Evolutionary conservation across 2,797 vertebrate species (phyloP).

Genomic region (Todus mexicanus): DNA sequence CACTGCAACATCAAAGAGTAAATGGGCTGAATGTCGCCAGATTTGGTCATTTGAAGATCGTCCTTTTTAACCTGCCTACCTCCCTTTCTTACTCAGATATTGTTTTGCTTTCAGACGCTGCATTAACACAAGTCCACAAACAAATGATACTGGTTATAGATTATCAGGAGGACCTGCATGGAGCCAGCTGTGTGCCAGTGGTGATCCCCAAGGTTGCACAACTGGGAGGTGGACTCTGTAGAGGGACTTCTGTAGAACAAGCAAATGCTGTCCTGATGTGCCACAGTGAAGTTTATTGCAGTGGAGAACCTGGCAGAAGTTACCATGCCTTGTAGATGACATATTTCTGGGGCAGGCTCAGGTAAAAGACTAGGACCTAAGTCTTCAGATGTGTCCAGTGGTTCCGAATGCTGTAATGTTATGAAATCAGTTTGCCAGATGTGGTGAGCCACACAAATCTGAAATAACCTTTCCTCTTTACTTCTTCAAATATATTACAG

Average conservation of each 20-base stretch:
- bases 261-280: background rate
- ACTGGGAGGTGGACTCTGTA: background rate
- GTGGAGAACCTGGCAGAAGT: background rate
- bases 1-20: background rate
- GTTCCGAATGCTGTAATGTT: background rate
- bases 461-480: background rate
- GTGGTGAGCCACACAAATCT: background rate
- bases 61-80: background rate
- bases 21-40: background rate
- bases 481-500: background rate
- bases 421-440: background rate
- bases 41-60: background rate
- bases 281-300: background rate
- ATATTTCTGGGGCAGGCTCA: background rate
- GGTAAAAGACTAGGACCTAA: background rate
- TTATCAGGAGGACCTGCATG: background rate
- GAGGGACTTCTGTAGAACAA: background rate
- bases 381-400: background rate
- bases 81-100: background rate
- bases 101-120: background rate
- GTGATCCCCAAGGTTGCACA: background rate
- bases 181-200: background rate
- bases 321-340: background rate
- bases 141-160: background rate
- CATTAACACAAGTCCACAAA: background rate